Percentiles rank a stretch among this genome's conserved stretches.
Evolutionary conservation across 2,113 vertebrate species (phyloP).

Genomic region (Euleptes europaea): DNA sequence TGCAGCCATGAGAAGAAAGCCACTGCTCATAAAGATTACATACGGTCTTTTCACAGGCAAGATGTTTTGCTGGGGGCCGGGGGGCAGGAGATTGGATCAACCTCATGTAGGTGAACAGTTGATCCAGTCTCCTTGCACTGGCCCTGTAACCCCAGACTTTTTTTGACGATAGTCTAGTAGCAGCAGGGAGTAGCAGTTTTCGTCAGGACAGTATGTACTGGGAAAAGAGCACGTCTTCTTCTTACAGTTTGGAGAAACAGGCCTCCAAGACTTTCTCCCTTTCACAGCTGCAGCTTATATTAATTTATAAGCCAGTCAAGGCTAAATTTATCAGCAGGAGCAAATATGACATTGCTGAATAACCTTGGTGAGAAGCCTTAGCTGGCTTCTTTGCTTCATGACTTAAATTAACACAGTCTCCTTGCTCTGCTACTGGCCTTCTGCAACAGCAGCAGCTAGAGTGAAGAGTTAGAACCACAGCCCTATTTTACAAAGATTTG

Average conservation of each 20-base stretch:
- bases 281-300: constrained; percentile 23
- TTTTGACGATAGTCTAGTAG: neutral
- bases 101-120: neutral
- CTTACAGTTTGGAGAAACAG: constrained; percentile 8
- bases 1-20: neutral
- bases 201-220: neutral
- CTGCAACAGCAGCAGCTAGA: neutral
- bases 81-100: neutral
- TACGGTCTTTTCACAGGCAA: neutral
- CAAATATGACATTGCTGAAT: constrained; percentile 21
- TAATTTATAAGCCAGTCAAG: constrained; percentile 31
- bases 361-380: constrained; percentile 25
- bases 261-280: constrained; percentile 3
- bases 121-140: neutral
- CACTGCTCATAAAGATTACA: too few species aligned
- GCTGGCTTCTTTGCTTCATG: neutral
- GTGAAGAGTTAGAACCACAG: neutral
- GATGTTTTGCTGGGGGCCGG: neutral
- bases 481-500: neutral
- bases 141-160: constrained; percentile 9
- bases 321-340: constrained; percentile 33
- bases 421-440: neutral
- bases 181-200: constrained; percentile 15
- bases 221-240: constrained; percentile 11
- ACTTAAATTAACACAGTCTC: neutral